Percentiles rank a stretch among this genome's conserved stretches.
These are phyloP conservation scores for Xiphophorus birchmanni DNA, from an alignment of 2,797 vertebrate genomes.

Conservation along the genomic window DNA sequence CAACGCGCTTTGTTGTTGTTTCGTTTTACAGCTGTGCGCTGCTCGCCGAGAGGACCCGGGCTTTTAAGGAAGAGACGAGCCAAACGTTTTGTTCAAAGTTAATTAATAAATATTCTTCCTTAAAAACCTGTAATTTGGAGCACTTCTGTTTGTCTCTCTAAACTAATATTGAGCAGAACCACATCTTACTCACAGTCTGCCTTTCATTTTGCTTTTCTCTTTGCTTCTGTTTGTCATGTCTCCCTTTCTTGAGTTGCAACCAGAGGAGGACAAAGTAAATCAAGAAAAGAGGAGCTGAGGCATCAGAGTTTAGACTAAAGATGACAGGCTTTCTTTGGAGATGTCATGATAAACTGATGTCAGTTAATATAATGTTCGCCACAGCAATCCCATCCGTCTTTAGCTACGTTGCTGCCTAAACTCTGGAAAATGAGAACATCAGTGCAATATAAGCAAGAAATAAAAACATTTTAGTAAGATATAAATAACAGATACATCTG, in stretches of 20 bases:
- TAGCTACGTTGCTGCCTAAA: background rate
- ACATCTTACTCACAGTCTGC: background rate
- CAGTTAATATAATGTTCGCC: background rate
- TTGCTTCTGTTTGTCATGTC: too few relatives aligned
- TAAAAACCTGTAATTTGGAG: background rate
- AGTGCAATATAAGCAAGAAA: background rate
- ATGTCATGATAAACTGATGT: constrained; percentile 5
- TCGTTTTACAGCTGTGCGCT: too few relatives aligned
- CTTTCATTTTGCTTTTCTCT: background rate
- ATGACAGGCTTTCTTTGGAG: constrained; percentile 5
- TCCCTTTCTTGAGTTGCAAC: background rate
- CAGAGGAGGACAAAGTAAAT: background rate
- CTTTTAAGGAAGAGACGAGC: too few relatives aligned
- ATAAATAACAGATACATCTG: background rate
- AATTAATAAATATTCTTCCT: too few relatives aligned
- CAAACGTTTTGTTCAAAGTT: too few relatives aligned
- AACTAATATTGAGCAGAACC: background rate
- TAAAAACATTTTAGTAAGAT: background rate
- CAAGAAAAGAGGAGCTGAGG: background rate
- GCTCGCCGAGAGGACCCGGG: too few relatives aligned
- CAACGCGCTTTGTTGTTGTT: too few relatives aligned
- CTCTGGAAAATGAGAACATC: background rate
- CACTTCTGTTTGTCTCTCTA: background rate
- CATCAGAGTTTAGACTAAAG: background rate
- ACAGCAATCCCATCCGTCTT: background rate